Evolutionary conservation across 92 coral and sea anemone genomes (phyloP).

Genomic region (Anthopleura xanthogrammica): DNA sequence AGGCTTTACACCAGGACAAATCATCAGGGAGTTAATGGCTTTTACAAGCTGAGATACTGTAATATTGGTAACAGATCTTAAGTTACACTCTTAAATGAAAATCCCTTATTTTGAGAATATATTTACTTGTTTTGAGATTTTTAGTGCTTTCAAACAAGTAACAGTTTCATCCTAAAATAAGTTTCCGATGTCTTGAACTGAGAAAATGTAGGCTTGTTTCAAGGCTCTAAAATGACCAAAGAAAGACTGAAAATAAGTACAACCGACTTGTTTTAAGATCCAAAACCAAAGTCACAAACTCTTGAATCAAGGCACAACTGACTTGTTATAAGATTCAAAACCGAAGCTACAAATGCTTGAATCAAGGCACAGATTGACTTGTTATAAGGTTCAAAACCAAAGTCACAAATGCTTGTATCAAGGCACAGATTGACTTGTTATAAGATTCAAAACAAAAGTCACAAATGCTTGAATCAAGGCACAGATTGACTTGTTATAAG

Average conservation of each 20-base stretch:
- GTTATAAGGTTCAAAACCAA: too few relatives aligned
- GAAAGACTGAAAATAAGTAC: background rate
- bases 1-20: too few relatives aligned
- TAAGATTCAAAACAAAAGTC: too few relatives aligned
- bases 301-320: background rate
- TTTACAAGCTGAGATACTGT: too few relatives aligned
- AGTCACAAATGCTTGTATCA: too few relatives aligned
- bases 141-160: background rate
- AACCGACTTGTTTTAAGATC: background rate
- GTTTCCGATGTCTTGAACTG: background rate
- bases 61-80: too few relatives aligned
- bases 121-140: background rate
- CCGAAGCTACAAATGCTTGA: too few relatives aligned
- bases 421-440: too few relatives aligned
- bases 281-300: background rate
- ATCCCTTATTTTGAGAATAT: background rate
- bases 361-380: too few relatives aligned
- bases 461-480: too few relatives aligned
- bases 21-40: too few relatives aligned
- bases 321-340: background rate
- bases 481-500: too few relatives aligned
- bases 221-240: background rate
- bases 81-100: slow-evolving; percentile 15
- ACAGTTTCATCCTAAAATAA: background rate
- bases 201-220: background rate